Conservation (phyloP, 2,888 invertebrate genomes). For the Trachelus troglodyta region DNA sequence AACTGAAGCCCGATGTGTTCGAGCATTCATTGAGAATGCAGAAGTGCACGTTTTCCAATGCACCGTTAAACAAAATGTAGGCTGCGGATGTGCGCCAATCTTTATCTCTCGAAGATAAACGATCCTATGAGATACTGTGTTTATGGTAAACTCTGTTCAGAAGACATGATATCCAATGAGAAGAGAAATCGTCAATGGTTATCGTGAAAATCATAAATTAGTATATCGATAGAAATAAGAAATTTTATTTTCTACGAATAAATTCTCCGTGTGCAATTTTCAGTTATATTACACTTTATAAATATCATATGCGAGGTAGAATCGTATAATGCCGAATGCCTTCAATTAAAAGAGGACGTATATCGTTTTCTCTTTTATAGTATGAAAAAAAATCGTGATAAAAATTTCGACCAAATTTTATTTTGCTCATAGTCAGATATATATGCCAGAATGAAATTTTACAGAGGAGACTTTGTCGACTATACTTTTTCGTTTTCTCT, state of each 20-base stretch:
- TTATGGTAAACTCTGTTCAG: neutral
- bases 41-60: neutral
- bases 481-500: neutral
- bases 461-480: neutral
- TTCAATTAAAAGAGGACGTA: neutral
- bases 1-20: neutral
- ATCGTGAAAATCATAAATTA: neutral
- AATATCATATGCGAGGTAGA: neutral
- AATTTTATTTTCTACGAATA: neutral
- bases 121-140: neutral
- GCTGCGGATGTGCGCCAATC: neutral
- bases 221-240: neutral
- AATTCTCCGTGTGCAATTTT: neutral
- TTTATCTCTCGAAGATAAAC: neutral
- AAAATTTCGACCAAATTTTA: neutral
- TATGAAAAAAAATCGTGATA: neutral
- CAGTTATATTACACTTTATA: neutral
- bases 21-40: neutral
- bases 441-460: too few species aligned
- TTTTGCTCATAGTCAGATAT: neutral
- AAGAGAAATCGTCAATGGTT: neutral
- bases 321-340: neutral
- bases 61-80: slow-evolving; percentile 4
- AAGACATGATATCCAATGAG: neutral
- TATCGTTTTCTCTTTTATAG: neutral